Conservation (phyloP, 2,797 vertebrate species). For the Chelonia mydas region DNA sequence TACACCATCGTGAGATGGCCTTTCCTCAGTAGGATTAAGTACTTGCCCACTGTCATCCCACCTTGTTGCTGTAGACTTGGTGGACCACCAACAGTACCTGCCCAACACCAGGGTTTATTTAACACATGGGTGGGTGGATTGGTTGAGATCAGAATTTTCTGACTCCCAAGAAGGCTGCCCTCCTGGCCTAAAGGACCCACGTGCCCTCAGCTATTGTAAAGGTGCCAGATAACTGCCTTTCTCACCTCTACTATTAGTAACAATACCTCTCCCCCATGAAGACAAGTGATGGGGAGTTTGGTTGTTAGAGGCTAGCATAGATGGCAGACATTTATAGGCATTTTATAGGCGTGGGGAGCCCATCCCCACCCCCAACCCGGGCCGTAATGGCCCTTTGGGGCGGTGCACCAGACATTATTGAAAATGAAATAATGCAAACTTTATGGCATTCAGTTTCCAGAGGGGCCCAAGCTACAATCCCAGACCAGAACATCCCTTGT, state of each 20-base stretch:
- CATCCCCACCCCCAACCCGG: too few relatives aligned
- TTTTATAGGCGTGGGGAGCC: too few relatives aligned
- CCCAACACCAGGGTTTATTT: not conserved
- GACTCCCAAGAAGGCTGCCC: not conserved
- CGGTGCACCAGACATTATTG: not conserved
- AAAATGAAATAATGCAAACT: not conserved
- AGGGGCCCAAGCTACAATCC: not conserved
- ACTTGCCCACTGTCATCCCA: not conserved
- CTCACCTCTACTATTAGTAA: not conserved
- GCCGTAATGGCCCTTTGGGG: not conserved
- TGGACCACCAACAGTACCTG: too few relatives aligned
- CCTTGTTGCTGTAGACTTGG: not conserved
- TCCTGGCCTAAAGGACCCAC: not conserved
- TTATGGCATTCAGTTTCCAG: not conserved
- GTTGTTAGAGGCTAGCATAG: too few relatives aligned
- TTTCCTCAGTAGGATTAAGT: too few relatives aligned
- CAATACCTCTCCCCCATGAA: not conserved
- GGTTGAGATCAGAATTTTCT: not conserved
- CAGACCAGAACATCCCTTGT: not conserved
- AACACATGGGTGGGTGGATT: not conserved
- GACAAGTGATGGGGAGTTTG: not conserved
- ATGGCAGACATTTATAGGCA: too few relatives aligned
- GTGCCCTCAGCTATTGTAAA: not conserved
- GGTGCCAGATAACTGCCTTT: not conserved
- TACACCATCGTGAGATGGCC: too few relatives aligned